phyloP scores from a whole-genome alignment of 1,140 invertebrate genomes.

The Bombus impatiens region DNA sequence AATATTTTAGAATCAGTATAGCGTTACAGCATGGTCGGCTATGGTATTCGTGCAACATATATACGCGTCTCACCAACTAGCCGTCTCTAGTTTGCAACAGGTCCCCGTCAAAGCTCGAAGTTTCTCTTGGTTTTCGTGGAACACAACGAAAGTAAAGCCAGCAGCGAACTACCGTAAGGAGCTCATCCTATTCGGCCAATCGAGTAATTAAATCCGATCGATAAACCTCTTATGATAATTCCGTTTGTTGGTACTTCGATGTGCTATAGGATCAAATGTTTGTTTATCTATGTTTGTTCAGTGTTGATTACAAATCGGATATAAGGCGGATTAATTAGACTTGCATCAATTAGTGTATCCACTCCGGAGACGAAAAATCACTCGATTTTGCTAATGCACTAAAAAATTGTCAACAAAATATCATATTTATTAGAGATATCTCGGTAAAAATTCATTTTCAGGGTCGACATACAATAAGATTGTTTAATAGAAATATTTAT shows the following conservation, averaged over 20 bases:
- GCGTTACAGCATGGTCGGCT: too few species aligned
- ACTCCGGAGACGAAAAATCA: background rate
- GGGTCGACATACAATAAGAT: background rate
- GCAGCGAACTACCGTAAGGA: slow-evolving; percentile 35
- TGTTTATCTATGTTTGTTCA: background rate
- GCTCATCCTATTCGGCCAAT: slow-evolving; percentile 13
- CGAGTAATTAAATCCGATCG: slow-evolving; percentile 43
- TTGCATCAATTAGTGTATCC: background rate
- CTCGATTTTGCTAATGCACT: background rate
- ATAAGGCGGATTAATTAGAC: background rate
- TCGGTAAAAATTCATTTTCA: background rate
- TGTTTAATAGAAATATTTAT: background rate
- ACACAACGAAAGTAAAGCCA: slow-evolving; percentile 21
- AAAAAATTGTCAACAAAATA: background rate
- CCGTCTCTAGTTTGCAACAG: slow-evolving; percentile 54
- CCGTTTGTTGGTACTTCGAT: background rate
- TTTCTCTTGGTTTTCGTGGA: slow-evolving; percentile 46
- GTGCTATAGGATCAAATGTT: background rate
- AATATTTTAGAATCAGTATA: background rate
- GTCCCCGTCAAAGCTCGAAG: slow-evolving; percentile 48
- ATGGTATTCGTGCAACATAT: background rate
- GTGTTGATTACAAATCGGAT: slow-evolving; percentile 19
- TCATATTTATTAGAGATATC: background rate
- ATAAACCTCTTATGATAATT: slow-evolving; percentile 28
- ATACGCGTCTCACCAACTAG: background rate